Evolutionary conservation across 2,888 invertebrate species (phyloP), one percentile per base, ranked within the genome.

Genomic region (Lamproptera curius): DNA sequence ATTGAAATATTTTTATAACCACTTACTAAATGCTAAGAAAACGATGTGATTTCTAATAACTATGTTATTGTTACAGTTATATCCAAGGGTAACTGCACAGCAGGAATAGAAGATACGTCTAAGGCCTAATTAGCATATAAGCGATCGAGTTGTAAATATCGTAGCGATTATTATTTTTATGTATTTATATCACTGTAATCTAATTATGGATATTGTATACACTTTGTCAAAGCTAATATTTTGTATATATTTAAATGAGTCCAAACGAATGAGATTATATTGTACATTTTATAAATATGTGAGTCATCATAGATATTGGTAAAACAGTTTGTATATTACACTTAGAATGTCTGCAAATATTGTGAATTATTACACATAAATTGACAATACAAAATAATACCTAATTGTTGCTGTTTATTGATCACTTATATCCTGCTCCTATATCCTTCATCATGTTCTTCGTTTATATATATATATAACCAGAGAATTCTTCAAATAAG

Each of bases 31-130:
- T n/a, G n/a, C n/a, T n/a, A n/a, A n/a, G n/a, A n/a, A n/a, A n/a
- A n/a, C n/a, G n/a, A n/a, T n/a, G n/a, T n/a, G n/a, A n/a, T n/a
- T n/a, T n/a, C n/a, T n/a, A n/a, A n/a, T 17, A 15, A 39, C 14
- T 45, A 20, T 16, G 33, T 3, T 34, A 1, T 69, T 66, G 56
- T 88, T 88, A 1, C 86, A 91, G 91, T 86, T 91, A 74, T 91
- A 91, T 73, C 91, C 91, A 66, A 88, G 91, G 79, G 90, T 91
- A 74, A 89, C 89, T 73, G 76, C 89, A 63, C 90, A 90, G 82
- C 89, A 86, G 63, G 87, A 88, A 53, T 82, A 55, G 65, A 50
- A 54, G 70, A 63, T 56, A 56, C 54, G 58, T 8, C 16, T 64
- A 68, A 69, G 72, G 79, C 73, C 73, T 78, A 76, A 78, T 72